phyloP scores from a whole-genome alignment of 2,113 vertebrate genomes.

The Ceyx melanurus region DNA sequence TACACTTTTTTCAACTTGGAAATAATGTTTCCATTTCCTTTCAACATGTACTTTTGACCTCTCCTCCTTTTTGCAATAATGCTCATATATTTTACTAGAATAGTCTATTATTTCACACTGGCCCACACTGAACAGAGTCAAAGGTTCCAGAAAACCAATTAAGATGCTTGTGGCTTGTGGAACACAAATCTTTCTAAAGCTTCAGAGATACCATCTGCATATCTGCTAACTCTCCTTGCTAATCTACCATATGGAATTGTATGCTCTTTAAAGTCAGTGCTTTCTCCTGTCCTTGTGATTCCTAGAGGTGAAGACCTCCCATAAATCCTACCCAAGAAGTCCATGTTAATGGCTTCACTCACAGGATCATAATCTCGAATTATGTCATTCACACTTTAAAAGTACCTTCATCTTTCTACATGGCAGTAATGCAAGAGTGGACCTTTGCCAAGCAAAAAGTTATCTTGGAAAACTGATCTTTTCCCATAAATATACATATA shows the following conservation, averaged over 20 bases:
- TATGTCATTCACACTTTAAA: not conserved
- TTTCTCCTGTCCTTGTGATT: not conserved
- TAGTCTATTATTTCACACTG: not conserved
- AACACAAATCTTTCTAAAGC: slow-evolving; percentile 12
- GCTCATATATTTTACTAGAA: not conserved
- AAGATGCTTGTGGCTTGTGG: not conserved
- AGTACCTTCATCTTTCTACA: not conserved
- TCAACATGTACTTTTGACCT: not conserved
- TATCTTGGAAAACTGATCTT: not conserved
- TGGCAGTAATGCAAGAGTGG: not conserved
- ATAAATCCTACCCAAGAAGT: not conserved
- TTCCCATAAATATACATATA: not conserved
- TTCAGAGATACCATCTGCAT: not conserved
- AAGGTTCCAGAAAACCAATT: slow-evolving; percentile 11
- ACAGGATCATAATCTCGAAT: not conserved
- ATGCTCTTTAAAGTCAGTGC: not conserved
- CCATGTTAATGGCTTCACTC: not conserved
- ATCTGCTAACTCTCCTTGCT: not conserved
- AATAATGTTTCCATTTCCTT: not conserved
- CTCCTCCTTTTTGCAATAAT: not conserved
- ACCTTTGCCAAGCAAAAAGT: not conserved
- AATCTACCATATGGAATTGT: not conserved
- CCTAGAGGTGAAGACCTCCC: not conserved
- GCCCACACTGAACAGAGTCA: not conserved
- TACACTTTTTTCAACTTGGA: not conserved